Evolutionary conservation across 2,113 vertebrate genomes (phyloP).

Genomic region (Neoarius graeffei): DNA sequence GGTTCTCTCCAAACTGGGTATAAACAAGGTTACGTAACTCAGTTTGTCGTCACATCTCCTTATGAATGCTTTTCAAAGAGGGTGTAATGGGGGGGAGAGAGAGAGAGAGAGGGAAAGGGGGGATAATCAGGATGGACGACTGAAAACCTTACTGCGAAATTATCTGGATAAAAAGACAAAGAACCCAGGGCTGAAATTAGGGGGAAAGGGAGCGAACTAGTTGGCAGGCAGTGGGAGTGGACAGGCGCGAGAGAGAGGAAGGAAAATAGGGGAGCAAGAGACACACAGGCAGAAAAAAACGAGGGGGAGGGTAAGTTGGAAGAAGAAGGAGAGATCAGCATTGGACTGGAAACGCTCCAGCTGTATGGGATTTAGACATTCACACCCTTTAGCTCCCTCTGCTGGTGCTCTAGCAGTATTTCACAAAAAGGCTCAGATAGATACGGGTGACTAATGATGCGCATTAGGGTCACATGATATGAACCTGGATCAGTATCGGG

Average conservation of each 20-base stretch:
- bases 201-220: constrained; percentile 11
- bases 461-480: background rate
- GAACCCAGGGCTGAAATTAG: constrained; percentile 4
- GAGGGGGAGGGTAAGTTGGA: constrained; percentile 41
- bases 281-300: constrained; percentile 38
- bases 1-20: constrained; percentile 62
- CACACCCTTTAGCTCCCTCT: constrained; percentile 46
- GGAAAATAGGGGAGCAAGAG: constrained; percentile 43
- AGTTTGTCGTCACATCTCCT: constrained; percentile 64
- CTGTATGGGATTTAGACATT: constrained; percentile 49
- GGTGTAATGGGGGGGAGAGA: background rate
- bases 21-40: constrained; percentile 74
- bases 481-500: background rate
- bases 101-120: constrained; percentile 14
- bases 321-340: constrained; percentile 47
- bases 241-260: constrained; percentile 17
- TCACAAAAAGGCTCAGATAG: background rate
- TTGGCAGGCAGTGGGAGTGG: constrained; percentile 9
- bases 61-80: constrained; percentile 52
- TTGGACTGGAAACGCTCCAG: constrained; percentile 59
- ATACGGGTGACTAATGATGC: too few species aligned
- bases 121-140: constrained; percentile 27
- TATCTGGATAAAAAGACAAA: constrained; percentile 13
- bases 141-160: constrained; percentile 32
- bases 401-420: constrained; percentile 25